phyloP scores from a whole-genome alignment of 2,797 vertebrate species.

The Gouania willdenowi region DNA sequence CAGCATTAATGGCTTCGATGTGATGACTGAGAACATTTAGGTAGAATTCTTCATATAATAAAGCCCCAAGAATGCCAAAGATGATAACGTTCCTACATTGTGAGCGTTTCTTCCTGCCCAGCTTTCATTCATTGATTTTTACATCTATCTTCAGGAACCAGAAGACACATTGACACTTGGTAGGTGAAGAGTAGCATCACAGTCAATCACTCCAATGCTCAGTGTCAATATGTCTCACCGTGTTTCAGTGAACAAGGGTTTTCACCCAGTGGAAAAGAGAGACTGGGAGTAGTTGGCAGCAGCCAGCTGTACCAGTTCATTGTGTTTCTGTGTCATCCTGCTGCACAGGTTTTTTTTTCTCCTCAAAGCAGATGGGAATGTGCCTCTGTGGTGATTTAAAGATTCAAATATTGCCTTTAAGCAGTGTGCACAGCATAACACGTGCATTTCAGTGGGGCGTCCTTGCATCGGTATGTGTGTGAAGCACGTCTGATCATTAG shows the following conservation, averaged over 20 bases:
- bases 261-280: slow-evolving; percentile 1
- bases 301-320: slow-evolving; percentile 11
- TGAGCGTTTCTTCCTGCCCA: slow-evolving; percentile 3
- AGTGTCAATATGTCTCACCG: not conserved
- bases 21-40: slow-evolving; percentile 17
- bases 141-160: slow-evolving; percentile 47
- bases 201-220: slow-evolving; percentile 12
- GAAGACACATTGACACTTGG: slow-evolving; percentile 28
- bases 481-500: slow-evolving; percentile 8
- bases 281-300: slow-evolving; percentile 9
- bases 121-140: slow-evolving; percentile 42
- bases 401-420: slow-evolving; percentile 26
- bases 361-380: slow-evolving; percentile 15
- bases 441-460: slow-evolving; percentile 3
- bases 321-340: slow-evolving; percentile 6
- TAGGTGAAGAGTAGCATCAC: slow-evolving; percentile 27
- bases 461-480: slow-evolving; percentile 21
- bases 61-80: not conserved
- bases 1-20: slow-evolving; percentile 8
- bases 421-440: slow-evolving; percentile 8
- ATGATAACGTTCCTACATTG: no score
- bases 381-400: slow-evolving; percentile 9
- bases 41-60: not conserved
- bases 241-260: slow-evolving; percentile 8
- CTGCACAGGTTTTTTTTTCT: slow-evolving; percentile 15